These are phyloP conservation scores for Lophochroa leadbeateri DNA, from an alignment of 2,113 vertebrate species.

Conservation along the genomic window DNA sequence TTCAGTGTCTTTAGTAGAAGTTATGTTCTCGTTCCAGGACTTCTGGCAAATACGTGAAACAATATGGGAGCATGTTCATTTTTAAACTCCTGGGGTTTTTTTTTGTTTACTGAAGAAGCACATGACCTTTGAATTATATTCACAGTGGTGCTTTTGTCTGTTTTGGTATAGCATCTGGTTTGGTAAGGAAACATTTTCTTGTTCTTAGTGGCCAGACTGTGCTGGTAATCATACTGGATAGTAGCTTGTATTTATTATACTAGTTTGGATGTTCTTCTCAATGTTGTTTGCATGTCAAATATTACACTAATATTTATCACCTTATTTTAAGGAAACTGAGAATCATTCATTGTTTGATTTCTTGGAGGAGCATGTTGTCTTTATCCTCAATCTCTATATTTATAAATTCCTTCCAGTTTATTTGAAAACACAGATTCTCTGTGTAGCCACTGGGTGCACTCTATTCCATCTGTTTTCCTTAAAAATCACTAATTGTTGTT, in stretches of 20 bases:
- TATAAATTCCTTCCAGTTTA: constrained; percentile 33
- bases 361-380: not conserved
- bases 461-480: not conserved
- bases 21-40: constrained; percentile 2
- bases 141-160: constrained; percentile 28
- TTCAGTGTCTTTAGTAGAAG: not conserved
- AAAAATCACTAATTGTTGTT: not conserved
- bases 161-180: constrained; percentile 49
- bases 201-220: not conserved
- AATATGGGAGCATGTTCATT: not conserved
- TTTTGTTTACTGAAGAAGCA: constrained; percentile 16
- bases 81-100: not conserved
- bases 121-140: constrained; percentile 17
- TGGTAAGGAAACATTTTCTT: constrained; percentile 17
- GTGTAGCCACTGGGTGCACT: not conserved
- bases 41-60: constrained; percentile 29
- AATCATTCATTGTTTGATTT: constrained; percentile 14
- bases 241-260: constrained; percentile 7
- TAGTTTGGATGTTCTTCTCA: constrained; percentile 16
- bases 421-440: constrained; percentile 22
- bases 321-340: not conserved
- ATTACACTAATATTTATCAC: constrained; percentile 9
- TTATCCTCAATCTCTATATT: constrained; percentile 25
- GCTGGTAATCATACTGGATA: not conserved
- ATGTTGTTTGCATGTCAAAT: not conserved